Percentiles rank a stretch among this genome's conserved stretches.
Conservation (phyloP, 2,888 invertebrate genomes). For the Tinea semifulvella region DNA sequence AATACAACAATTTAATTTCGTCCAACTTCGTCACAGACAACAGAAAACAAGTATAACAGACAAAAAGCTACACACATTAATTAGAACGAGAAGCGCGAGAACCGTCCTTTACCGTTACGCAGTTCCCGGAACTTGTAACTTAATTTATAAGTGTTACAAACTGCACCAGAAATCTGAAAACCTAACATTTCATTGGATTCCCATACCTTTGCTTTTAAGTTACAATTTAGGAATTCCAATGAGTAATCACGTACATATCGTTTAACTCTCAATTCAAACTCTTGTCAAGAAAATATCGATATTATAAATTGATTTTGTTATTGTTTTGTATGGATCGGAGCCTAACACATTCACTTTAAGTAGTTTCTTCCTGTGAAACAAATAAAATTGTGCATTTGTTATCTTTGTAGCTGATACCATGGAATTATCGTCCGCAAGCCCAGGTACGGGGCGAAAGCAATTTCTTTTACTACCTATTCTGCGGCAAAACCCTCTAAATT, state of each 20-base stretch:
- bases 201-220: no score
- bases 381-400: constrained; percentile 8
- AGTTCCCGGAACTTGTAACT: no score
- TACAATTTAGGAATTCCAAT: no score
- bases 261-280: no score
- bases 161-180: no score
- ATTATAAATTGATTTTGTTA: neutral
- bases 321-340: neutral
- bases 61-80: constrained; percentile 60
- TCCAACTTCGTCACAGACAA: constrained; percentile 52
- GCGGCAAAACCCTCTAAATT: constrained; percentile 25
- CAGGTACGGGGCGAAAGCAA: constrained; percentile 28
- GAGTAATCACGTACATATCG: no score
- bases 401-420: constrained; percentile 6
- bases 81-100: no score
- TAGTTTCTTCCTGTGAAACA: neutral
- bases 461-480: constrained; percentile 37
- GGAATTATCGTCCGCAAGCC: constrained; percentile 6
- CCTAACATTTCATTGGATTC: no score
- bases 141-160: no score
- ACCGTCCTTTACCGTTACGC: no score
- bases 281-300: neutral
- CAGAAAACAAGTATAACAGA: constrained; percentile 40
- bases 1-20: constrained; percentile 61
- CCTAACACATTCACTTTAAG: no score